A percentile compares a stretch with the other conserved stretches of the same genome.
These are phyloP conservation scores for Limosa lapponica DNA, from an alignment of 2,797 vertebrate species.

Conservation along the genomic window DNA sequence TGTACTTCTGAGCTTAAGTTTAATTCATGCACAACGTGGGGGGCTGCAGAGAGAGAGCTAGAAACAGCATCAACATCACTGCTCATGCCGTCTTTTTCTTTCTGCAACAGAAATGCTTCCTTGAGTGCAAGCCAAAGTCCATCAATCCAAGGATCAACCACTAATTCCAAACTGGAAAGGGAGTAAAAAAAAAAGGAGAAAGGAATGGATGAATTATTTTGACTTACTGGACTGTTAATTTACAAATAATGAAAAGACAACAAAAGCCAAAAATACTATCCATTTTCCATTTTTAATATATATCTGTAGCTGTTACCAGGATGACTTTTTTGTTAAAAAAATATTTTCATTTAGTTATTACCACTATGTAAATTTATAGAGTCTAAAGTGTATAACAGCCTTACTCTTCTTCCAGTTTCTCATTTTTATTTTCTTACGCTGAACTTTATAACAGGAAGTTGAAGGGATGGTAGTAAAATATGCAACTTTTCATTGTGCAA, in stretches of 20 bases:
- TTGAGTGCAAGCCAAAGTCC: constrained; percentile 91
- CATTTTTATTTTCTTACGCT: background rate
- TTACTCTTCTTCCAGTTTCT: background rate
- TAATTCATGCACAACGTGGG: background rate
- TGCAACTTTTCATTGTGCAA: background rate
- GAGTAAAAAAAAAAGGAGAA: background rate
- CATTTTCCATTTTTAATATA: background rate
- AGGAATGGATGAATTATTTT: background rate
- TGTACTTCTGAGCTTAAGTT: constrained; percentile 73
- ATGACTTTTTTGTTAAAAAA: background rate
- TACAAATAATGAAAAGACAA: background rate
- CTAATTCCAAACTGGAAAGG: constrained; percentile 87
- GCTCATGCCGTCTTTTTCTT: constrained; percentile 44
- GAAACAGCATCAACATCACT: background rate
- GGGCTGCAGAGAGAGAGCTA: background rate
- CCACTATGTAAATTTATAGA: background rate
- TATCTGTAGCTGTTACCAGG: background rate
- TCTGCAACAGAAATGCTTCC: constrained; percentile 64
- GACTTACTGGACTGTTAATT: background rate
- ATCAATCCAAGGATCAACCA: constrained; percentile 94
- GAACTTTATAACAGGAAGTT: background rate
- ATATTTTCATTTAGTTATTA: background rate
- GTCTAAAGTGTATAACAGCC: background rate
- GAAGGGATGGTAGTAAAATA: background rate
- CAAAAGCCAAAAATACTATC: background rate